Evolutionary conservation across 2,797 vertebrate genomes (phyloP).

Genomic region (Varecia variegata): DNA sequence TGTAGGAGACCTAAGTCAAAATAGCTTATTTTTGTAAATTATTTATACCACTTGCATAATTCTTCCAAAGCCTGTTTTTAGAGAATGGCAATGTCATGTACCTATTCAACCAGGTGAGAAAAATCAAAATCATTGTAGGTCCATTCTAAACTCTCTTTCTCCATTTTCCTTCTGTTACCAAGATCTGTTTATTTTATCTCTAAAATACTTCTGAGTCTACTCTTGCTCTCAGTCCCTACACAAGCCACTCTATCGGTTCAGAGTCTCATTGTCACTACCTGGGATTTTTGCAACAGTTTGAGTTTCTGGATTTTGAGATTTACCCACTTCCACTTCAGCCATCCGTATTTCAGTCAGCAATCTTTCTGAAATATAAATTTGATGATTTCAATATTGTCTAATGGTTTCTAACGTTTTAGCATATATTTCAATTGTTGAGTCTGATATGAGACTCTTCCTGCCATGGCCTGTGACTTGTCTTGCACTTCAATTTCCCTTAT

Average conservation of each 20-base stretch:
- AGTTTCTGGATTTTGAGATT: background rate
- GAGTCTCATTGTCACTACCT: background rate
- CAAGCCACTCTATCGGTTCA: background rate
- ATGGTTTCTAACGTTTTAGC: background rate
- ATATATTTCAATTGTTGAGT: background rate
- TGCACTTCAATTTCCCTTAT: background rate
- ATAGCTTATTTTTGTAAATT: background rate
- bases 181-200: background rate
- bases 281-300: background rate
- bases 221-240: background rate
- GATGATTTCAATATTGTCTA: background rate
- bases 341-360: background rate
- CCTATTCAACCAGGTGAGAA: background rate
- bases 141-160: background rate
- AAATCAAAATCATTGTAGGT: background rate
- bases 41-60: rapidly evolving
- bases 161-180: background rate
- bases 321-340: background rate
- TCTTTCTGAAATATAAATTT: background rate
- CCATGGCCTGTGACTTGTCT: background rate
- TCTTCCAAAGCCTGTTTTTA: background rate
- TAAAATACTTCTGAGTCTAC: too few species aligned
- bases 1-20: background rate
- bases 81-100: background rate
- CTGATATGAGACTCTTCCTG: background rate